Conservation (phyloP, 2,113 vertebrate species). For the Otocyon megalotis region DNA sequence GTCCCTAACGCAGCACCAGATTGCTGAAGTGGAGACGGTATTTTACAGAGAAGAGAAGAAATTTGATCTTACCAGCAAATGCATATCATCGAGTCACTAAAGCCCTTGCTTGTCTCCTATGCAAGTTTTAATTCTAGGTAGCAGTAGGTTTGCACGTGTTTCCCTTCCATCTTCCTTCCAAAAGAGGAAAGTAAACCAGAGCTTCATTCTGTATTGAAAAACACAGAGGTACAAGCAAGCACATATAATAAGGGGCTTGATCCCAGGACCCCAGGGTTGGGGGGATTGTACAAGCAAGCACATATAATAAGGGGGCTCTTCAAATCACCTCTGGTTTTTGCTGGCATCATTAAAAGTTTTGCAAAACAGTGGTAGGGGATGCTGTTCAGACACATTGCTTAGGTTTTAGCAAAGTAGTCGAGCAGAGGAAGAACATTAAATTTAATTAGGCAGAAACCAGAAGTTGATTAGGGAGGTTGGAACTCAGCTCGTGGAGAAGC, state of each 20-base stretch:
- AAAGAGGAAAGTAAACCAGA: not conserved
- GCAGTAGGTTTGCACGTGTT: not conserved
- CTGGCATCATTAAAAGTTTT: not conserved
- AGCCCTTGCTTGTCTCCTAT: not conserved
- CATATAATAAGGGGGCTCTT: not conserved
- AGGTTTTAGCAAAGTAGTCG: not conserved
- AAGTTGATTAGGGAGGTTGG: not conserved
- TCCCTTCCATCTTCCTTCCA: not conserved
- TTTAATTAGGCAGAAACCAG: not conserved
- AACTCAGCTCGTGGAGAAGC: not conserved
- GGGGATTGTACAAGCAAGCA: not conserved
- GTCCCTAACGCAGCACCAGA: not conserved
- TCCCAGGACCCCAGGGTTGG: too few species aligned
- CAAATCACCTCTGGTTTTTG: not conserved
- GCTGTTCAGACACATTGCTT: not conserved
- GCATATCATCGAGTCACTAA: not conserved
- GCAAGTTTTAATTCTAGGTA: not conserved
- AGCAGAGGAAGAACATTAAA: not conserved
- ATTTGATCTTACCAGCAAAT: not conserved
- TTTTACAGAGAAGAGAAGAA: not conserved
- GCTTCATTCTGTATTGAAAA: constrained; percentile 43
- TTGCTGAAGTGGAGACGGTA: not conserved
- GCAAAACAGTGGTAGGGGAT: not conserved
- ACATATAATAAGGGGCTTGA: not conserved
- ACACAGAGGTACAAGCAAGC: not conserved